These are phyloP conservation scores for Hirtodrosophila trivittata DNA, from an alignment of 2,888 invertebrate species.

Conservation along the genomic window DNA sequence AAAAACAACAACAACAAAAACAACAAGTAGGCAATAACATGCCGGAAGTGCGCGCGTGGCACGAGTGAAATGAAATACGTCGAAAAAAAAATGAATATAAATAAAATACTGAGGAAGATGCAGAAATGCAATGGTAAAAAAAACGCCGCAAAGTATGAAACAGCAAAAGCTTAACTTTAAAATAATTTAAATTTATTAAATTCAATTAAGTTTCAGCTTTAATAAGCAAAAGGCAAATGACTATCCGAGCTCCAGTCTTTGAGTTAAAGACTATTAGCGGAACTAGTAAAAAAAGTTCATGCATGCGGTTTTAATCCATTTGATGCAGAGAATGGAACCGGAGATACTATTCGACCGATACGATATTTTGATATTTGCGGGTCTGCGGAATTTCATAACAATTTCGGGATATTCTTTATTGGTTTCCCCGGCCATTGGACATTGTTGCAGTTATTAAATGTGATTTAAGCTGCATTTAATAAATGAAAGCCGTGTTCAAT, in stretches of 20 bases:
- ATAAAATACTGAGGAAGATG: slow-evolving; percentile 44
- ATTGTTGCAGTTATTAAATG: slow-evolving; percentile 65
- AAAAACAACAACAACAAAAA: slow-evolving; percentile 28
- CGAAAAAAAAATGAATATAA: slow-evolving; percentile 24
- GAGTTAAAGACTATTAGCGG: no score
- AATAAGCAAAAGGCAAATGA: not conserved
- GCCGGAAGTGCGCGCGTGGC: slow-evolving; percentile 74
- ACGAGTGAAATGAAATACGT: slow-evolving; percentile 44
- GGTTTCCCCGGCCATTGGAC: slow-evolving; percentile 13
- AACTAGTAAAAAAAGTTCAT: no score
- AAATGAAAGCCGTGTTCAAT: slow-evolving; percentile 51
- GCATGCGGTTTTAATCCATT: no score
- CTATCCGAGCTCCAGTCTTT: no score
- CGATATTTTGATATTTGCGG: no score
- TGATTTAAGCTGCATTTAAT: slow-evolving; percentile 67
- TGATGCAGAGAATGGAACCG: no score
- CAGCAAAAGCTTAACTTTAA: slow-evolving; percentile 36
- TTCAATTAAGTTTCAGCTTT: slow-evolving; percentile 4
- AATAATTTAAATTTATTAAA: slow-evolving; percentile 33
- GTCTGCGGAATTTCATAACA: no score
- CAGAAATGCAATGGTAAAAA: slow-evolving; percentile 31
- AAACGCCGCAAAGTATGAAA: slow-evolving; percentile 57
- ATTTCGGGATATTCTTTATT: slow-evolving; percentile 1
- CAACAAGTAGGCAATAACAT: slow-evolving; percentile 60
- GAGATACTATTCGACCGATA: no score